Evolutionary conservation across 2,888 invertebrate genomes (phyloP).

Genomic region (Sympetrum striolatum): DNA sequence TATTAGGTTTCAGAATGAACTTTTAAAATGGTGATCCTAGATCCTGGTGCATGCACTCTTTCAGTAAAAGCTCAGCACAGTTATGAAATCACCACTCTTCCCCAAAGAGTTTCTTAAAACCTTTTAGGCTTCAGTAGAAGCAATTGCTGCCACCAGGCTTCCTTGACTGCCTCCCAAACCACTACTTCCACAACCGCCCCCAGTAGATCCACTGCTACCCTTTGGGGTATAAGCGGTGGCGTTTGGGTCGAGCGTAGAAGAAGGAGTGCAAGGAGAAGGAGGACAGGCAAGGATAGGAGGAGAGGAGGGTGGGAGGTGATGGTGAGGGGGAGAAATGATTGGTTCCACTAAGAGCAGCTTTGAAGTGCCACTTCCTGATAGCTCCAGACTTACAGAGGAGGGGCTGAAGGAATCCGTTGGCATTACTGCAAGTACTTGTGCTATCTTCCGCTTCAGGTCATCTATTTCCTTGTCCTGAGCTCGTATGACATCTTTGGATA

Average conservation of each 20-base stretch:
- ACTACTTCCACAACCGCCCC: slow-evolving; percentile 9
- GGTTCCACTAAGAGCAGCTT: slow-evolving; percentile 67
- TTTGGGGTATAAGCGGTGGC: slow-evolving; percentile 92
- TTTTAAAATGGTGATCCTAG: slow-evolving; percentile 7
- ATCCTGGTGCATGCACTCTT: slow-evolving; percentile 34
- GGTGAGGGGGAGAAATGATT: slow-evolving; percentile 52
- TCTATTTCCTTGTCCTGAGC: slow-evolving; percentile 90
- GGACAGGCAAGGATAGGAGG: slow-evolving; percentile 44
- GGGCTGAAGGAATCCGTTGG: slow-evolving; percentile 72
- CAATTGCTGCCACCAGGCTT: slow-evolving; percentile 57
- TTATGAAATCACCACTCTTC: neutral
- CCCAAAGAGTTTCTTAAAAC: slow-evolving; percentile 41
- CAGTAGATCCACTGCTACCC: slow-evolving; percentile 57
- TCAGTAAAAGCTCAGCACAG: slow-evolving; percentile 36
- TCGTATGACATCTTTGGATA: slow-evolving; percentile 74
- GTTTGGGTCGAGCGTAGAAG: slow-evolving; percentile 81
- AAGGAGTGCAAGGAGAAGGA: slow-evolving; percentile 59
- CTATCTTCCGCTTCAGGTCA: slow-evolving; percentile 87
- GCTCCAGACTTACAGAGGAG: slow-evolving; percentile 58
- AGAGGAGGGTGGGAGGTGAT: slow-evolving; percentile 21
- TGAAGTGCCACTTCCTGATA: slow-evolving; percentile 63
- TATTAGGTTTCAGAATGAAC: neutral
- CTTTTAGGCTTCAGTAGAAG: slow-evolving; percentile 66
- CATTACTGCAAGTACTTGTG: slow-evolving; percentile 93
- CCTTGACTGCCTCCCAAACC: neutral